Evolutionary conservation across 2,113 vertebrate species (phyloP).

Genomic region (Mungos mungo): DNA sequence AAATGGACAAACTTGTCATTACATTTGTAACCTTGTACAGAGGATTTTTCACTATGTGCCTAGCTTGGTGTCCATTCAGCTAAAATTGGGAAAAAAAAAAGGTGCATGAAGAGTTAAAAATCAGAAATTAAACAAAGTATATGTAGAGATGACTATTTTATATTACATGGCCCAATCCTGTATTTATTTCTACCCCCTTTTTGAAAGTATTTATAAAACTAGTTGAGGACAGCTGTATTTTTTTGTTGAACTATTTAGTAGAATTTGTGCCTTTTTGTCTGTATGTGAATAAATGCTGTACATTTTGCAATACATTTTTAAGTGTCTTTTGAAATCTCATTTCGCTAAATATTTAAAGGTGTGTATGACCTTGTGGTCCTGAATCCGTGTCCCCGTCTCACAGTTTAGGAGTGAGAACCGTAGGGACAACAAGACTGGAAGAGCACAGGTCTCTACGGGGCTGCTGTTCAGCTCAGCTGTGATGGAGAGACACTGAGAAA

Average conservation of each 20-base stretch:
- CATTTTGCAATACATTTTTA: conserved; percentile 87
- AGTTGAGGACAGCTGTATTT: conserved; percentile 91
- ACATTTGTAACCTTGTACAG: conserved; percentile 88
- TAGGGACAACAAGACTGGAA: not conserved
- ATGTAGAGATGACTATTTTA: conserved; percentile 92
- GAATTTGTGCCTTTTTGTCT: conserved; percentile 93
- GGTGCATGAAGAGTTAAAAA: conserved; percentile 88
- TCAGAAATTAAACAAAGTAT: conserved; percentile 85
- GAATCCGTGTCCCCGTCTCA: not conserved
- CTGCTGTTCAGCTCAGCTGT: not conserved
- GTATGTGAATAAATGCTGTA: conserved; percentile 93
- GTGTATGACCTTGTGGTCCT: not conserved
- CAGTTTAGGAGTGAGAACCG: not conserved
- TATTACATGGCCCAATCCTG: conserved; percentile 89
- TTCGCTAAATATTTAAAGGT: not conserved
- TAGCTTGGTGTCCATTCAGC: conserved; percentile 90
- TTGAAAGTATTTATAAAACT: conserved; percentile 92
- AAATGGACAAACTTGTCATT: conserved; percentile 80
- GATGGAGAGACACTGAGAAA: not conserved
- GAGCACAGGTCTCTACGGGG: not conserved
- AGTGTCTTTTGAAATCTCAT: conserved; percentile 56
- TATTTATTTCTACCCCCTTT: conserved; percentile 91
- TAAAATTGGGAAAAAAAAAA: conserved; percentile 84
- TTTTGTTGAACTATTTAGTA: conserved; percentile 90
- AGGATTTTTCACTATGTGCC: conserved; percentile 90